Evolutionary conservation across 2,888 invertebrate genomes (phyloP), one percentile per base, ranked within the genome.

Genomic region (Temnothorax unifasciatus): DNA sequence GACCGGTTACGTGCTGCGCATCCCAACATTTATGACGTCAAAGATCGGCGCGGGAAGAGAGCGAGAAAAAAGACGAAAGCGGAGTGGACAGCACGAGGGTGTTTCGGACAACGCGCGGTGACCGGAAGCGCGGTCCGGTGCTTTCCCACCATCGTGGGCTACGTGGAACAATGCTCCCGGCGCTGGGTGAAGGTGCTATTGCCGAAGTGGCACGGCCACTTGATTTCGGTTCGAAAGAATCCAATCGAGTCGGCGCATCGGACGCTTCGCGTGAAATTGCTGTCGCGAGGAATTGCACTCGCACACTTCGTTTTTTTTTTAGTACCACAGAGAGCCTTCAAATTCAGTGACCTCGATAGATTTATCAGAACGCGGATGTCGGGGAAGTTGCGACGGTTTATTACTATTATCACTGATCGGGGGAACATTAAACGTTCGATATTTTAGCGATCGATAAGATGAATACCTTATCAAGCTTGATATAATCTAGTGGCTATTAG

Each of bases 151-250:
- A 2, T 41, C 41, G n/a, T n/a, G n/a, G n/a, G 44, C 11, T 44
- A 59, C 6, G 57, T 64, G 69, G 54, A 79, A 54, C 69, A 79
- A 83, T 79, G 69, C 52, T 69, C 79, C 29, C 61, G 69, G 61
- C 77, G 69, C 6, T 21, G 18, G 25, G 59, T 50, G 38, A 25
- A 44, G 57, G n/a, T 59, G 44, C 54, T 54, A 47, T 59, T 47
- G 47, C 44, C 47, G 38, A 52, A 76, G 25, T 59, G 15, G 47
- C 66, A 8, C 73, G 47, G 38, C 59, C 25, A 61, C 83, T 69
- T 61, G 79, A 81, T 83, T 83, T 81, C 54, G 52, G 68, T 71
- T 34, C 73, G 83, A 71, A 44, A 52, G 47, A 84, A 74, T 54
- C 82, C 52, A 82, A 82, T 82, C 82, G 75, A 63, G 29, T 4